Conservation (phyloP, 2,113 vertebrate species). For the Muscicapa adusta region DNA sequence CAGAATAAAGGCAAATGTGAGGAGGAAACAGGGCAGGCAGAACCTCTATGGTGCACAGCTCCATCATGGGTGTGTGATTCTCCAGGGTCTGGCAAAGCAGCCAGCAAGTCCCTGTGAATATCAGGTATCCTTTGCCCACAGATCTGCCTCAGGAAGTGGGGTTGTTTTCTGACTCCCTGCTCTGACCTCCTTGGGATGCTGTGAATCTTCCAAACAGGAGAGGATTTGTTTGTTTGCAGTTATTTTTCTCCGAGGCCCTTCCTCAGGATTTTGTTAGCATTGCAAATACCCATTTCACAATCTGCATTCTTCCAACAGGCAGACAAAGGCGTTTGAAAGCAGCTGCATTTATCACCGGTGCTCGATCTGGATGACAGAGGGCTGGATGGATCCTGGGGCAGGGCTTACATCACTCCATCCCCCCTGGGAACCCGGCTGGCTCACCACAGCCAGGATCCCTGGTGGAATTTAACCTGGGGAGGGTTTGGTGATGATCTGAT, state of each 20-base stretch:
- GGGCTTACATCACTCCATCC: not conserved
- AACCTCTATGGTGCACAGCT: not conserved
- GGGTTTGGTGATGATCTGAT: not conserved
- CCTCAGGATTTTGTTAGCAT: conserved; percentile 32
- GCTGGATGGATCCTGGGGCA: not conserved
- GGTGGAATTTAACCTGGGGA: not conserved
- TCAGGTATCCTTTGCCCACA: not conserved
- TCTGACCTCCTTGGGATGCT: not conserved
- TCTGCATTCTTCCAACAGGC: conserved; percentile 34
- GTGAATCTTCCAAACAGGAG: not conserved
- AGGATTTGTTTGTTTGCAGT: not conserved
- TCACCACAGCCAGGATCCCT: not conserved
- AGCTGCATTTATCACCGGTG: conserved; percentile 3
- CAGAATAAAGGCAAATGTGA: not conserved
- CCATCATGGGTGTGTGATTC: too few species aligned
- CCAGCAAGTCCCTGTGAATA: too few species aligned
- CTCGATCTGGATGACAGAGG: not conserved
- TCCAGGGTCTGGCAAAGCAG: too few species aligned
- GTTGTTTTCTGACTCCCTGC: not conserved
- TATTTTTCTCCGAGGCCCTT: not conserved
- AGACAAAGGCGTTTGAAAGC: conserved; percentile 15
- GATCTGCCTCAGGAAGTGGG: not conserved
- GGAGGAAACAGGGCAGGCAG: not conserved
- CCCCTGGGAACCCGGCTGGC: rapidly evolving
- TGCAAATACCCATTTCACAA: conserved; percentile 53